phyloP scores from a whole-genome alignment of 2,113 vertebrate genomes.

The Carassius auratus region DNA sequence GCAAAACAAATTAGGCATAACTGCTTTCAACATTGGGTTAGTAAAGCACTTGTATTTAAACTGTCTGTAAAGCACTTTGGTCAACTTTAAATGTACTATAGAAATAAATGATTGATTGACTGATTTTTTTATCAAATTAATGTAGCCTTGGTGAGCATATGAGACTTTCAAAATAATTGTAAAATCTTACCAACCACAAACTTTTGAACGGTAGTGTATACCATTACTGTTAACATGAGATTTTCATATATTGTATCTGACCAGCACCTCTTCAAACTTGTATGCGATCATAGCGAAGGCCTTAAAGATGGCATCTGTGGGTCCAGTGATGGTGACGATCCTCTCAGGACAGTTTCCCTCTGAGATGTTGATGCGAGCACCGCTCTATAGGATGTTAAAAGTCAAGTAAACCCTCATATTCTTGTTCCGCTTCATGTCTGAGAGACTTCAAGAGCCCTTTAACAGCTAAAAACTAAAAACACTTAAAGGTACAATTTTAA shows the following conservation, averaged over 20 bases:
- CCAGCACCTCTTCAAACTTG: constrained; percentile 93
- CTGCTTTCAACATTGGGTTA: not conserved
- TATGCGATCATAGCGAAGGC: constrained; percentile 99
- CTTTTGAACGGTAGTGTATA: too few species aligned
- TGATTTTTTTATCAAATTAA: not conserved
- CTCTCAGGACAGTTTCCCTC: constrained; percentile 97
- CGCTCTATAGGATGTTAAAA: constrained; percentile 80
- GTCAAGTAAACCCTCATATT: not conserved
- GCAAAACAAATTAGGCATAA: too few species aligned
- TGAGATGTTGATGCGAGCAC: constrained; percentile 96
- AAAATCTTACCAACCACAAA: not conserved
- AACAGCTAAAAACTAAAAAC: not conserved
- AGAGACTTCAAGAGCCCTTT: not conserved
- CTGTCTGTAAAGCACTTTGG: too few species aligned
- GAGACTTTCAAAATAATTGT: not conserved
- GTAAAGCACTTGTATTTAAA: too few species aligned
- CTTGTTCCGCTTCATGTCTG: not conserved
- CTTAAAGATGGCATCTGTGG: constrained; percentile 98
- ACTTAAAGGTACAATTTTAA: not conserved
- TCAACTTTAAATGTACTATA: too few species aligned
- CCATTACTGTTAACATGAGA: not conserved
- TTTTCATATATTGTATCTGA: constrained; percentile 52
- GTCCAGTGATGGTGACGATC: constrained; percentile 98
- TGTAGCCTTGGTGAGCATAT: not conserved
- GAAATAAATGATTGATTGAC: too few species aligned